Conservation (phyloP, 2,113 vertebrate species). For the Barbus barbus region DNA sequence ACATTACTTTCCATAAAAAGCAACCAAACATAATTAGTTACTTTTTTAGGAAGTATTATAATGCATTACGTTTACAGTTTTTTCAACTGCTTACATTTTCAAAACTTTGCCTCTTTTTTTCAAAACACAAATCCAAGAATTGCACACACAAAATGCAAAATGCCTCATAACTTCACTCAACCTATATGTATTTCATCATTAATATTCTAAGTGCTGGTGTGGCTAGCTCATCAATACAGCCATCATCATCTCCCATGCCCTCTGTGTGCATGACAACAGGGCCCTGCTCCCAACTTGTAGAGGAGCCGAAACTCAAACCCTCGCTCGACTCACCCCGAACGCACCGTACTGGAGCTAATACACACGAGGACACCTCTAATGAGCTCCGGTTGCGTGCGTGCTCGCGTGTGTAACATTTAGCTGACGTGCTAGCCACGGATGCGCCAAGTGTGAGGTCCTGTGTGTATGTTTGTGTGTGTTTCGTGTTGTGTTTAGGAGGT, state of each 20-base stretch:
- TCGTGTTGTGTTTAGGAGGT: constrained; percentile 68
- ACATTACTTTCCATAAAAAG: no score
- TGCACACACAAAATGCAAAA: no score
- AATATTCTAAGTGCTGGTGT: neutral
- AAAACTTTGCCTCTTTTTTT: no score
- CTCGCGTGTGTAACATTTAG: constrained; percentile 5
- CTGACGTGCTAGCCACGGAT: neutral
- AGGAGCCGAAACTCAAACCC: constrained; percentile 13
- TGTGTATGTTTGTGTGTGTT: constrained; percentile 47
- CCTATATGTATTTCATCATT: neutral
- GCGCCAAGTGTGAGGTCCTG: constrained; percentile 41
- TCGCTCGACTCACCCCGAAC: neutral
- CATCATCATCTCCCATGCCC: neutral
- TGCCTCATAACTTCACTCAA: no score
- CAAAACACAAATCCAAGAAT: no score
- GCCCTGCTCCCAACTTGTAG: constrained; percentile 9
- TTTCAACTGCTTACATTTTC: no score
- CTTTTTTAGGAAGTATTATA: no score
- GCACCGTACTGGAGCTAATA: neutral
- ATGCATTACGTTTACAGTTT: no score
- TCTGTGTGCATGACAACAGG: constrained; percentile 4
- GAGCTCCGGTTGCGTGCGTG: neutral
- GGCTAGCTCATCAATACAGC: neutral
- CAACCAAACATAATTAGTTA: no score
- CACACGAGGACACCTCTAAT: constrained; percentile 5